Evolutionary conservation across 2,888 invertebrate species (phyloP).

Genomic region (Auanema freiburgensis): DNA sequence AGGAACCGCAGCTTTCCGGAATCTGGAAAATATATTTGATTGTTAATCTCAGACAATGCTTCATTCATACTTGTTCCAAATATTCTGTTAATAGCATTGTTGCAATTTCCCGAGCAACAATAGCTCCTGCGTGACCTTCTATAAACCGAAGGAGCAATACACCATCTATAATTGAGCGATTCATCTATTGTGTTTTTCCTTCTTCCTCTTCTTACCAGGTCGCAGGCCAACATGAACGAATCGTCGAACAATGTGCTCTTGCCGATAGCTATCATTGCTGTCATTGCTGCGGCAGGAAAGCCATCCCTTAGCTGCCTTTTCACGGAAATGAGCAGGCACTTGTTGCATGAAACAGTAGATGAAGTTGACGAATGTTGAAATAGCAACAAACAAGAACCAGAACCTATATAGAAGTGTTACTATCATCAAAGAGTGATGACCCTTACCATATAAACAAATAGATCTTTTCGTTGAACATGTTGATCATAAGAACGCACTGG

Average conservation of each 20-base stretch:
- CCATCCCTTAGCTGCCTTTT: constrained; percentile 17
- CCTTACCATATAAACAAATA: constrained; percentile 59
- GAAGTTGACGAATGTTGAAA: constrained; percentile 67
- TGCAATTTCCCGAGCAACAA: constrained; percentile 60
- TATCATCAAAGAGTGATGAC: background rate
- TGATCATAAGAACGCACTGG: constrained; percentile 64
- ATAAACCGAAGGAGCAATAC: constrained; percentile 62
- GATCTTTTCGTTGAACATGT: constrained; percentile 65
- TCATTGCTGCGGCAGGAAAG: constrained; percentile 6
- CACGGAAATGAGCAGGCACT: constrained; percentile 35
- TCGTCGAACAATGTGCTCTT: constrained; percentile 24
- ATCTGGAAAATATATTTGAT: too few relatives aligned
- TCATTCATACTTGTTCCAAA: constrained; percentile 24
- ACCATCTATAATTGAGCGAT: constrained; percentile 53
- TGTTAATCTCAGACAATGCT: background rate
- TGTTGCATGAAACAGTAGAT: constrained; percentile 65
- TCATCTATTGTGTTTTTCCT: too few relatives aligned
- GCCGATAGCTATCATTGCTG: constrained; percentile 9
- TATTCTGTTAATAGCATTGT: constrained; percentile 54
- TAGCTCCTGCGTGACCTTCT: constrained; percentile 64
- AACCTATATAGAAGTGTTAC: constrained; percentile 43
- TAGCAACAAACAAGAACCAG: constrained; percentile 68
- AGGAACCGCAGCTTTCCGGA: too few relatives aligned
- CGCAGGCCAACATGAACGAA: constrained; percentile 52
- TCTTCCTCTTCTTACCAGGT: constrained; percentile 38